These are phyloP conservation scores for Rhinichthys osculus DNA, from an alignment of 2,797 vertebrate genomes.

Conservation along the genomic window DNA sequence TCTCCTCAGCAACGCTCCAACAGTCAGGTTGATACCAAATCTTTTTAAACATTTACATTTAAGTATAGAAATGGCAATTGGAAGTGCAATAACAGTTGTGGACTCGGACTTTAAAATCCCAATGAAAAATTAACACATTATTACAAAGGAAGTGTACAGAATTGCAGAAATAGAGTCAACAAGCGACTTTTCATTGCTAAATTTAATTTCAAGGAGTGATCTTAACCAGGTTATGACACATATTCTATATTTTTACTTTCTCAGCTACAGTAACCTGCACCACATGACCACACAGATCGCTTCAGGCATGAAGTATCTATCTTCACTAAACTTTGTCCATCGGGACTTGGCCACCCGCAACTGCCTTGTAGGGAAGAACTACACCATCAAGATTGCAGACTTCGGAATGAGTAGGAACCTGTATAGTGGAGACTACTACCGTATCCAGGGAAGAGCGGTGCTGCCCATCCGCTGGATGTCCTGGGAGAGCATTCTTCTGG, in stretches of 20 bases:
- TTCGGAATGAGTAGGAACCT: slow-evolving; percentile 99
- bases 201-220: neutral
- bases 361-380: slow-evolving; percentile 95
- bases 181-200: neutral
- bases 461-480: slow-evolving; percentile 99
- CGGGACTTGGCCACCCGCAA: slow-evolving; percentile 96
- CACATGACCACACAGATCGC: slow-evolving; percentile 97
- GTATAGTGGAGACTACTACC: slow-evolving; percentile 97
- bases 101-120: no score
- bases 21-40: slow-evolving; percentile 81
- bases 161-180: neutral
- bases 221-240: neutral
- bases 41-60: neutral
- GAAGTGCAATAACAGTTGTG: neutral
- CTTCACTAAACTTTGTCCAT: slow-evolving; percentile 96
- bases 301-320: slow-evolving; percentile 98
- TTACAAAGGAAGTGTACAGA: neutral
- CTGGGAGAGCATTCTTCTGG: slow-evolving; percentile 98
- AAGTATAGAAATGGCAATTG: neutral
- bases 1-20: slow-evolving; percentile 73
- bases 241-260: neutral
- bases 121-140: neutral
- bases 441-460: slow-evolving; percentile 95
- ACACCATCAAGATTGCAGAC: slow-evolving; percentile 98
- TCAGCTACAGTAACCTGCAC: slow-evolving; percentile 86